Conservation (phyloP, 2,888 invertebrate genomes). For the Orgyia antiqua region DNA sequence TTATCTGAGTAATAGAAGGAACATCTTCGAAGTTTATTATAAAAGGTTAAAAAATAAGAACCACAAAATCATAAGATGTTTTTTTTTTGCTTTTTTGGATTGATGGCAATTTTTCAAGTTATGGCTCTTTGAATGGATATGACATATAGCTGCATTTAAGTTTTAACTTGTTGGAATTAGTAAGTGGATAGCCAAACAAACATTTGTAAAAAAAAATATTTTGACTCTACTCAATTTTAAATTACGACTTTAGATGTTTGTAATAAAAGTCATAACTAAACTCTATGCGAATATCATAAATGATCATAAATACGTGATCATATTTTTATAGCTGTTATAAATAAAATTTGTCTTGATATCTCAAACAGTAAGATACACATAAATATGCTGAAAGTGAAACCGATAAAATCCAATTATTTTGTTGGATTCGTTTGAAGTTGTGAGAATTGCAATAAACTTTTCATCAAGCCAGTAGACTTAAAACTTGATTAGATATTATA, state of each 20-base stretch:
- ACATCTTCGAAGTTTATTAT: too few species aligned
- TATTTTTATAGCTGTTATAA: constrained; percentile 13
- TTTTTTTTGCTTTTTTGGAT: too few species aligned
- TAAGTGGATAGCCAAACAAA: too few species aligned
- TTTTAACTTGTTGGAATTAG: too few species aligned
- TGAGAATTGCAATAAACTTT: constrained; percentile 13
- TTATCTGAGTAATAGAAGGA: too few species aligned
- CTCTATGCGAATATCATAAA: not conserved
- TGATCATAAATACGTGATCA: constrained; percentile 1
- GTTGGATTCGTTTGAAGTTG: constrained; percentile 17
- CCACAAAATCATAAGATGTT: too few species aligned
- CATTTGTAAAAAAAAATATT: too few species aligned
- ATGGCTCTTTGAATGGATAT: too few species aligned
- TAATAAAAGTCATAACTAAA: not conserved
- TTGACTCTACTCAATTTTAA: too few species aligned
- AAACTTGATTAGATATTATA: constrained; percentile 4
- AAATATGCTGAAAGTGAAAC: constrained; percentile 25
- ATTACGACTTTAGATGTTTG: not conserved
- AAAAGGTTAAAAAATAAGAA: too few species aligned
- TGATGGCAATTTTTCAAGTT: too few species aligned
- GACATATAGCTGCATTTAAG: too few species aligned
- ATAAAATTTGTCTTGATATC: constrained; percentile 10
- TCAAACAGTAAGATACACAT: constrained; percentile 8
- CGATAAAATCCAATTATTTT: constrained; percentile 15
- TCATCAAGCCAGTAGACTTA: constrained; percentile 8